These are phyloP conservation scores for Synanthedon andrenaeformis DNA, from an alignment of 2,888 invertebrate species.

Conservation along the genomic window DNA sequence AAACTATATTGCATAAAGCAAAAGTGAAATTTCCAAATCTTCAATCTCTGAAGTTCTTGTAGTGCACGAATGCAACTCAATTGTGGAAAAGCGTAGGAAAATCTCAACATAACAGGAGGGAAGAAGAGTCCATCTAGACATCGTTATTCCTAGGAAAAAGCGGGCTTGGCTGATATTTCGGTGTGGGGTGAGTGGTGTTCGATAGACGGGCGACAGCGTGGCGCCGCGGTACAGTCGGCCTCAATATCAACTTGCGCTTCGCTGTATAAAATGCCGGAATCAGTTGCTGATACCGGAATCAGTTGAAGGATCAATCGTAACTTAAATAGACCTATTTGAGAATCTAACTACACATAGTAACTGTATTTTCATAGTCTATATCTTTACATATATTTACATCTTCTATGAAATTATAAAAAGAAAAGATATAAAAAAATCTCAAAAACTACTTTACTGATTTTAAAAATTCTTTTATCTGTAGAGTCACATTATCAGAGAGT, in stretches of 20 bases:
- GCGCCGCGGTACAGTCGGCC: conserved; percentile 15
- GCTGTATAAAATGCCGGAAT: no score
- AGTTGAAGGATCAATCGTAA: background rate
- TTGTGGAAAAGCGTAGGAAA: background rate
- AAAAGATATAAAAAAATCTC: no score
- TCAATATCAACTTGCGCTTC: background rate
- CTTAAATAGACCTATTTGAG: background rate
- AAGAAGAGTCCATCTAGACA: background rate
- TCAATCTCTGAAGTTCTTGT: no score
- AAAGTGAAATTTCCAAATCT: no score
- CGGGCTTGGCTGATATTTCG: conserved; percentile 6
- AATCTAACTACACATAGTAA: background rate
- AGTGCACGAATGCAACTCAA: background rate
- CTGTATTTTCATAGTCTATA: no score
- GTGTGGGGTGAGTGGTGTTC: conserved; percentile 11
- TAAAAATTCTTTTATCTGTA: no score
- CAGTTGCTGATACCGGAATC: background rate
- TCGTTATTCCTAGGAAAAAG: background rate
- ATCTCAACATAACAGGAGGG: background rate
- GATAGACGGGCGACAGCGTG: conserved; percentile 30
- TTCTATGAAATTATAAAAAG: no score
- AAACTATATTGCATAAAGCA: no score
- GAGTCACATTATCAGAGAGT: no score
- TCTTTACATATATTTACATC: no score
- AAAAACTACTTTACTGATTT: no score